A percentile compares a stretch with the other conserved stretches of the same genome.
These are phyloP conservation scores for Cephus nigrinus DNA, from an alignment of 2,888 invertebrate species.

Conservation along the genomic window DNA sequence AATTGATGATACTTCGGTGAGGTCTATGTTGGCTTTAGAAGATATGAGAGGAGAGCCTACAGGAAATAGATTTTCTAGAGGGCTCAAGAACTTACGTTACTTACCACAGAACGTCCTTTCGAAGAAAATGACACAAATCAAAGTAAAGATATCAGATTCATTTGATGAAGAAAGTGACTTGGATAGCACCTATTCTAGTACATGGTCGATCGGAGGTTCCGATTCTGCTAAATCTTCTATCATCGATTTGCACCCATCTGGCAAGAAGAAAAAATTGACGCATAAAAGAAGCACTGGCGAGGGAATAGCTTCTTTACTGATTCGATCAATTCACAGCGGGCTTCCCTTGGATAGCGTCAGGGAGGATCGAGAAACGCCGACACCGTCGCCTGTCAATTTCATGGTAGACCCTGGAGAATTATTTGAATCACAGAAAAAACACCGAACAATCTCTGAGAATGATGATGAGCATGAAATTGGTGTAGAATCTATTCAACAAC, in stretches of 20 bases:
- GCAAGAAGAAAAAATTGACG: conserved; percentile 42
- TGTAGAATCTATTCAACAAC: background rate
- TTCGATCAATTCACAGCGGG: conserved; percentile 70
- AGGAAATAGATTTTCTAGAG: conserved; percentile 68
- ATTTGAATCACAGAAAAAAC: background rate
- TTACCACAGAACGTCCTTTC: conserved; percentile 73
- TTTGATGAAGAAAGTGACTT: conserved; percentile 67
- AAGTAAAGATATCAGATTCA: conserved; percentile 70
- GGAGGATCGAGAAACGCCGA: conserved; percentile 54
- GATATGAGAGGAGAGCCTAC: conserved; percentile 70
- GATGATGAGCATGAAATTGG: conserved; percentile 15
- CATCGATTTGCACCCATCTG: conserved; percentile 36
- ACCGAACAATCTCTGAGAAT: conserved; percentile 17
- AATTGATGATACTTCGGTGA: conserved; percentile 61
- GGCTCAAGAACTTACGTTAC: conserved; percentile 74
- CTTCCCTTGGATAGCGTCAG: conserved; percentile 52
- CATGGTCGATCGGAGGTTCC: conserved; percentile 43
- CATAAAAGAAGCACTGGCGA: conserved; percentile 67
- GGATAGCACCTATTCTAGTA: conserved; percentile 51
- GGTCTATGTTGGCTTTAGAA: conserved; percentile 70
- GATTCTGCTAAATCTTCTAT: conserved; percentile 47
- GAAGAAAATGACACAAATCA: conserved; percentile 73
- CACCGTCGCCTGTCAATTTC: conserved; percentile 49
- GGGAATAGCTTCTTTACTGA: conserved; percentile 76
- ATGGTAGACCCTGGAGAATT: conserved; percentile 20